phyloP scores from a whole-genome alignment of 2,888 invertebrate species.

The Sphaerophoria taeniata region DNA sequence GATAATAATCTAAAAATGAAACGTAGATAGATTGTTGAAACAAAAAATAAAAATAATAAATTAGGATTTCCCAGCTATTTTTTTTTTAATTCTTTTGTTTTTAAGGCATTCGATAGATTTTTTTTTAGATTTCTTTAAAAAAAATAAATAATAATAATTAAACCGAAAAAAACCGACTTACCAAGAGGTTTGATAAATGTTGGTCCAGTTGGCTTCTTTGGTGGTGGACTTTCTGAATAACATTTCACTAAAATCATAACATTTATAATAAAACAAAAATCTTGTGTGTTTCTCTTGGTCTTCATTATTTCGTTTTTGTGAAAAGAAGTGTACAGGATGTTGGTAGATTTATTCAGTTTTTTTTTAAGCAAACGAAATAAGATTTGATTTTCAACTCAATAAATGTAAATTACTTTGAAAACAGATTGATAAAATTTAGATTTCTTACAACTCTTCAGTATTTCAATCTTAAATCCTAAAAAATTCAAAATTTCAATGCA shows the following conservation, averaged over 20 bases:
- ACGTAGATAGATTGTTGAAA: constrained; percentile 26
- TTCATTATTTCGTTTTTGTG: not conserved
- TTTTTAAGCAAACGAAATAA: too few relatives aligned
- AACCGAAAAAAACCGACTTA: constrained; percentile 39
- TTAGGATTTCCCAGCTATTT: constrained; percentile 54
- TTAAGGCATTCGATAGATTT: constrained; percentile 17
- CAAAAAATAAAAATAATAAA: constrained; percentile 44
- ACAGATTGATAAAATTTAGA: too few relatives aligned
- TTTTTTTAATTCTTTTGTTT: constrained; percentile 37
- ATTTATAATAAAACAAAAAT: constrained; percentile 35
- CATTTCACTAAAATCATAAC: constrained; percentile 67
- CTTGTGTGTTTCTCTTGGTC: constrained; percentile 31
- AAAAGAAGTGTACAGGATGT: constrained; percentile 48
- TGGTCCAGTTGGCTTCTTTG: constrained; percentile 31
- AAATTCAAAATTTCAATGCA: not conserved
- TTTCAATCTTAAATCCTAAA: too few relatives aligned
- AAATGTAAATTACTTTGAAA: too few relatives aligned
- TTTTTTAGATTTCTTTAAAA: not conserved
- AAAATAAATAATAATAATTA: too few relatives aligned
- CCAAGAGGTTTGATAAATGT: constrained; percentile 68
- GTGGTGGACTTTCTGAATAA: constrained; percentile 49
- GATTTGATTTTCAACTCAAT: too few relatives aligned
- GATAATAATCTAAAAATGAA: constrained; percentile 65
- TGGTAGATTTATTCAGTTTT: not conserved
- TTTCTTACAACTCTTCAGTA: too few relatives aligned